Percentiles rank a stretch among this genome's conserved stretches.
These are phyloP conservation scores for Paramormyrops kingsleyae DNA, from an alignment of 2,113 vertebrate genomes.

Conservation along the genomic window DNA sequence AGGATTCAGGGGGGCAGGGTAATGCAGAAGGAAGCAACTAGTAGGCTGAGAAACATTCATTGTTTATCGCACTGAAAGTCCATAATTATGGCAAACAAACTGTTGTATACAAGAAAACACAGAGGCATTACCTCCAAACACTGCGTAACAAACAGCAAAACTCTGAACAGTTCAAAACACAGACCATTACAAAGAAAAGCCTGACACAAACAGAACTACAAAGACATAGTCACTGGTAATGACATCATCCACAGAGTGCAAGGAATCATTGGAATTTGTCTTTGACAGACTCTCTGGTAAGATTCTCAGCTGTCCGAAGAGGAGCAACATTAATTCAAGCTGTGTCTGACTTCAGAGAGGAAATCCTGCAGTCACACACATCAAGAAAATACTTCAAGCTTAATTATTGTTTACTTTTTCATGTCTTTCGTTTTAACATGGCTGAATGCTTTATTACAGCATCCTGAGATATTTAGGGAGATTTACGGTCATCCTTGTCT, in stretches of 20 bases:
- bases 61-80: background rate
- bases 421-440: background rate
- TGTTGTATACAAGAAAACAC: background rate
- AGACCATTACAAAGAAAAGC: background rate
- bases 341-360: background rate
- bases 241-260: background rate
- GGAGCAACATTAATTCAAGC: background rate
- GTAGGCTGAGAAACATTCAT: background rate
- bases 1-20: background rate
- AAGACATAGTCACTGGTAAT: background rate
- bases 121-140: background rate
- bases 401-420: background rate
- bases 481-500: background rate
- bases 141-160: background rate
- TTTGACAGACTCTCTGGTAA: background rate
- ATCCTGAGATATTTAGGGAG: background rate
- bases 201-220: background rate
- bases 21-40: background rate
- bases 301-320: background rate
- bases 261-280: background rate
- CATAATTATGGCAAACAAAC: background rate
- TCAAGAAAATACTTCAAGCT: background rate
- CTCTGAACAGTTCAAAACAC: background rate
- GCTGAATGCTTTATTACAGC: background rate
- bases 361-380: background rate